These are phyloP conservation scores for Pyrochroa serraticornis DNA, from an alignment of 2,888 invertebrate genomes.

Conservation along the genomic window DNA sequence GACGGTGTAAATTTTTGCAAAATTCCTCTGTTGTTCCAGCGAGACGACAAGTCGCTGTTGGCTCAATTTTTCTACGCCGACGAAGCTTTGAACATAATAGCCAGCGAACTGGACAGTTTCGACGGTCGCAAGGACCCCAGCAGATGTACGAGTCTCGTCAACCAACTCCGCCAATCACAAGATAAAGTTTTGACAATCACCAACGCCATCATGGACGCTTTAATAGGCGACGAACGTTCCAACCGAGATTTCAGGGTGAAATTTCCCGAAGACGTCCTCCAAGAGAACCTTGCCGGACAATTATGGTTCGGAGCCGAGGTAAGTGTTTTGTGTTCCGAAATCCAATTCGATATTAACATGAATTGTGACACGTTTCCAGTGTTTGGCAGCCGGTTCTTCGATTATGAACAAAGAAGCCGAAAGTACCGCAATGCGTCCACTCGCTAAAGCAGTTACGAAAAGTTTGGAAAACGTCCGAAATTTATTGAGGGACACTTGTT, in stretches of 20 bases:
- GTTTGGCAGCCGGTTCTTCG: conserved; percentile 96
- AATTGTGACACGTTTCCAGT: conserved; percentile 64
- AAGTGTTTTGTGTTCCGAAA: conserved; percentile 24
- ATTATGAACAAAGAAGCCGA: conserved; percentile 97
- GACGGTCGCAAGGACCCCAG: conserved; percentile 99
- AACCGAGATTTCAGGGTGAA: conserved; percentile 95
- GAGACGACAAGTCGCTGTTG: conserved; percentile 89
- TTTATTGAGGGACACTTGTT: conserved; percentile 85
- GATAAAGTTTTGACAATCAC: conserved; percentile 90
- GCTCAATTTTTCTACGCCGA: conserved; percentile 99
- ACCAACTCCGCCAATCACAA: conserved; percentile 92
- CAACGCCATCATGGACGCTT: conserved; percentile 93
- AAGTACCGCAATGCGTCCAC: conserved; percentile 93
- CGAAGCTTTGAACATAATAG: conserved; percentile 92
- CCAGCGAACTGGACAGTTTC: conserved; percentile 96
- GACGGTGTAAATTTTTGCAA: too few relatives aligned
- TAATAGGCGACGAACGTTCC: conserved; percentile 84
- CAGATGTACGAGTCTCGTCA: conserved; percentile 92
- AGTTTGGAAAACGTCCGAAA: conserved; percentile 92
- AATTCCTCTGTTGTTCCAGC: conserved; percentile 76
- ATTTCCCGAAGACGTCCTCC: conserved; percentile 98
- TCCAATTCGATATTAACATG: not conserved
- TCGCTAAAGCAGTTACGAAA: conserved; percentile 95
- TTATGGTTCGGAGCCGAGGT: conserved; percentile 99
- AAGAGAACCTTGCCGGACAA: conserved; percentile 97